These are phyloP conservation scores for Aphelenchoides besseyi DNA, from an alignment of 1,140 invertebrate genomes.

Conservation along the genomic window DNA sequence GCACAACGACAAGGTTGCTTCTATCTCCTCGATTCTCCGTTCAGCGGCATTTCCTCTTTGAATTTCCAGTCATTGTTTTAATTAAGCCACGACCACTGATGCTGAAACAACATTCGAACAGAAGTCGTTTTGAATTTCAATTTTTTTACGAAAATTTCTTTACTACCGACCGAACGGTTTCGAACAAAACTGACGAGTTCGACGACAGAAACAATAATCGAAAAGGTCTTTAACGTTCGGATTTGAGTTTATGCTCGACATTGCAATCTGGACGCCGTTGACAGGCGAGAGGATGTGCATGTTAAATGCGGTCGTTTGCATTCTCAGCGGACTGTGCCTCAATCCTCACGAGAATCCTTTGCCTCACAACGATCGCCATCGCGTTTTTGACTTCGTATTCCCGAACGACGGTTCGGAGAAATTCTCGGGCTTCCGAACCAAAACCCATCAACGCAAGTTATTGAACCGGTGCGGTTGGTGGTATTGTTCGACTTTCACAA, in stretches of 20 bases:
- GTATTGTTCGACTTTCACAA: background rate
- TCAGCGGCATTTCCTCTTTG: background rate
- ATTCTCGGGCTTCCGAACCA: no score
- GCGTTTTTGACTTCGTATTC: no score
- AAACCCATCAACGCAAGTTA: background rate
- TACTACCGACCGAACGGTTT: background rate
- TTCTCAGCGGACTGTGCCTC: background rate
- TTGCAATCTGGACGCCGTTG: conserved; percentile 5
- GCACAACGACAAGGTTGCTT: background rate
- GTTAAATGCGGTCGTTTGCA: conserved; percentile 5
- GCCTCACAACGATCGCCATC: background rate
- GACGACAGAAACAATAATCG: background rate
- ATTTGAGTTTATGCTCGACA: background rate
- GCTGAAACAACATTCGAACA: no score
- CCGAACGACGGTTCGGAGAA: no score
- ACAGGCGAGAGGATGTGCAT: conserved; percentile 5
- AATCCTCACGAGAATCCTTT: background rate
- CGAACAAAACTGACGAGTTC: background rate
- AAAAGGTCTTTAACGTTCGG: background rate
- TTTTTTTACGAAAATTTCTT: background rate
- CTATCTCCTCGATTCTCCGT: background rate
- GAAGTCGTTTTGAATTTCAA: background rate
- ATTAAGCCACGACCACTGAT: no score
- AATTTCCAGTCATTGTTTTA: background rate
- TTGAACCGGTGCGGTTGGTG: background rate